phyloP scores from a whole-genome alignment of 2,113 vertebrate genomes.

The Pelobates fuscus region DNA sequence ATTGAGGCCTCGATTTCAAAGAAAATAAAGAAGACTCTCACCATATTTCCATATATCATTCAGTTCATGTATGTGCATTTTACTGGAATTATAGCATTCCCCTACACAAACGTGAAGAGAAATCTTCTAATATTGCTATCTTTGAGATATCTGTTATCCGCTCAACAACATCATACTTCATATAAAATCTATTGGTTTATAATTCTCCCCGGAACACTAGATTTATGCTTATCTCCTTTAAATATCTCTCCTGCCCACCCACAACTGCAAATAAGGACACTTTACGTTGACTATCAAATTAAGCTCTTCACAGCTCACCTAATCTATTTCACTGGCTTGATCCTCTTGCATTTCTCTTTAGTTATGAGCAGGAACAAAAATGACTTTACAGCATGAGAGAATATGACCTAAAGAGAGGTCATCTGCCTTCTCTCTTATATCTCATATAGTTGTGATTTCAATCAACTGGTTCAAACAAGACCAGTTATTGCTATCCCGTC shows the following conservation, averaged over 20 bases:
- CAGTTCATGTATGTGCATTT: too few species aligned
- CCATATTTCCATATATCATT: too few species aligned
- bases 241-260: slow-evolving; percentile 12
- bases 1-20: too few species aligned
- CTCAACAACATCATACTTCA: background rate
- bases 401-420: slow-evolving; percentile 4
- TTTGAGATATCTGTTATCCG: slow-evolving; percentile 23
- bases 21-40: too few species aligned
- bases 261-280: background rate
- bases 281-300: slow-evolving; percentile 3
- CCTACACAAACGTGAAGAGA: background rate
- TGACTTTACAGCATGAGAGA: background rate
- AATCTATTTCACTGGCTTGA: background rate
- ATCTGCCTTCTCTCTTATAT: background rate
- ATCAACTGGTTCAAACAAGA: background rate
- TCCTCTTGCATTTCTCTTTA: background rate
- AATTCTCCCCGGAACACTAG: slow-evolving; percentile 13
- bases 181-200: background rate
- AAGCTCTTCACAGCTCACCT: background rate
- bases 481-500: background rate
- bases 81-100: background rate
- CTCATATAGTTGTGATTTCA: slow-evolving; percentile 5
- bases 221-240: slow-evolving; percentile 7
- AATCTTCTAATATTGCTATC: slow-evolving; percentile 3
- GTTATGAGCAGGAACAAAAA: background rate